These are phyloP conservation scores for Nycteola revayana DNA, from an alignment of 2,888 invertebrate species.

Conservation along the genomic window DNA sequence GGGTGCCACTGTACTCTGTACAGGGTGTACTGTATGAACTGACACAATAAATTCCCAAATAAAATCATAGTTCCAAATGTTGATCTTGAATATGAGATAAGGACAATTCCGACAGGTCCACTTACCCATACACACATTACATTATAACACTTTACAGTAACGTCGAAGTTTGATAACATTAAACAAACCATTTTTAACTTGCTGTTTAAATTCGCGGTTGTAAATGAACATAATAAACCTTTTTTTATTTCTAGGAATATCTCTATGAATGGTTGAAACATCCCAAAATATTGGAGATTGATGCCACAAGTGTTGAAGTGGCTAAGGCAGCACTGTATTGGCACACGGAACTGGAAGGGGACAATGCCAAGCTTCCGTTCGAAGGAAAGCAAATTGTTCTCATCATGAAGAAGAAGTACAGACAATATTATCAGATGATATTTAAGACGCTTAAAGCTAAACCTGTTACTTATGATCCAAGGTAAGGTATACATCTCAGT, in stretches of 20 bases:
- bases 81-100: no score
- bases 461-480: conserved; percentile 71
- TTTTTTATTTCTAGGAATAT: conserved; percentile 66
- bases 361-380: conserved; percentile 60
- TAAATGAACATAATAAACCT: no score
- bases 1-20: no score
- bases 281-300: conserved; percentile 70
- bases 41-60: no score
- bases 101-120: no score
- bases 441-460: conserved; percentile 73
- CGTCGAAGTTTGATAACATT: no score
- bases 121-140: no score
- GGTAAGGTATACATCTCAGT: conserved; percentile 50
- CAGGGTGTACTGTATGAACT: no score
- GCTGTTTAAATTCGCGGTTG: no score
- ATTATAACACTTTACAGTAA: no score
- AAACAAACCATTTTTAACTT: no score
- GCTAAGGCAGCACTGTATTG: conserved; percentile 72
- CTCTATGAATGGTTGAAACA: conserved; percentile 76
- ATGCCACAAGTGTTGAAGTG: conserved; percentile 69
- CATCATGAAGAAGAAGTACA: conserved; percentile 75
- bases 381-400: conserved; percentile 74
- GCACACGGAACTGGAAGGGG: conserved; percentile 59
- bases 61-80: no score
- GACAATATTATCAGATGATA: conserved; percentile 76